Evolutionary conservation across 1,140 invertebrate species (phyloP).

Genomic region (Brachionus manjavacas): DNA sequence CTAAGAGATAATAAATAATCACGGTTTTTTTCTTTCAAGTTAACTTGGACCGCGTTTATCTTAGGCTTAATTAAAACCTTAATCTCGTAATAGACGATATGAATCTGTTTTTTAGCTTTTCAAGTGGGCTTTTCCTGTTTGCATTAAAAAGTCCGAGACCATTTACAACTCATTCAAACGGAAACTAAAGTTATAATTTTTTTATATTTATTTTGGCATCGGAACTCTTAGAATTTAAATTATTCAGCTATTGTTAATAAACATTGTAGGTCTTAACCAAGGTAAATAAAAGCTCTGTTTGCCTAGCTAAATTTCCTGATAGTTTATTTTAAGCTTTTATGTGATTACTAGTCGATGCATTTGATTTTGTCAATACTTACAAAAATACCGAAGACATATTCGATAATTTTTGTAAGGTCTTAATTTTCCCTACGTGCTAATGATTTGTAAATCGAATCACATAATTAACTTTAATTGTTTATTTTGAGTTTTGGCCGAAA

Average conservation of each 20-base stretch:
- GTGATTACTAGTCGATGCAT: background rate
- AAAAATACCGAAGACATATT: background rate
- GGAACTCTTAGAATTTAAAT: background rate
- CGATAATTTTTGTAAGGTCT: background rate
- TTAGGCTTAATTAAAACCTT: slow-evolving; percentile 15
- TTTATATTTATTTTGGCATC: background rate
- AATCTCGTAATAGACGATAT: slow-evolving; percentile 25
- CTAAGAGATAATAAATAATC: slow-evolving; percentile 25
- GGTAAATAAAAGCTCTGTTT: background rate
- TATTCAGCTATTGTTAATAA: background rate
- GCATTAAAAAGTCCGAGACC: background rate
- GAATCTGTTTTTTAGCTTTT: background rate
- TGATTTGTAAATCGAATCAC: slow-evolving; percentile 28
- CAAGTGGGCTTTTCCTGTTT: background rate
- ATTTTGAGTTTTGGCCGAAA: background rate
- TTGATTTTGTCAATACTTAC: background rate
- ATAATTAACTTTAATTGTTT: background rate
- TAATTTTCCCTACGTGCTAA: slow-evolving; percentile 9
- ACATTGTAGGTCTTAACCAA: background rate
- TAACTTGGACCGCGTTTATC: background rate
- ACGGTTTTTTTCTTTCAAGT: background rate
- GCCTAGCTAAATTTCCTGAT: background rate
- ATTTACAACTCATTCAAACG: background rate
- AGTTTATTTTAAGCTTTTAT: background rate
- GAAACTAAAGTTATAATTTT: slow-evolving; percentile 14